Evolutionary conservation across 2,888 invertebrate genomes (phyloP), one percentile per base, ranked within the genome.

Genomic region (Andrena marginata): DNA sequence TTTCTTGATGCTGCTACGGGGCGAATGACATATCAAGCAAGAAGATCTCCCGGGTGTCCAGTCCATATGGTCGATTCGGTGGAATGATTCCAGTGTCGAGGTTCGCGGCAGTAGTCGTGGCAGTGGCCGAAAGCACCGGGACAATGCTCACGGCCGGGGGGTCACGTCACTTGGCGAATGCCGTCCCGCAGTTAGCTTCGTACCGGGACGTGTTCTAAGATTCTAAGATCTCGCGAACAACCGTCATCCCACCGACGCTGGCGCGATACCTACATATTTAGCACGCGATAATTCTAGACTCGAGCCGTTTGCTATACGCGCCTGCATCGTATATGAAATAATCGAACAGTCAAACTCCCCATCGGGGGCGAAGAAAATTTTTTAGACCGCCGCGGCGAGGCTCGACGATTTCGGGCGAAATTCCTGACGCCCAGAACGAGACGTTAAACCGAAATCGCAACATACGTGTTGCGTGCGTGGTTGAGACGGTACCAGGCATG

Each of bases 401-500:
- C 54, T 3, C 10, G 26, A 3, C 29, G 35, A 67, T 63, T 71
- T 31, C 72, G 62, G 23, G 49, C 26, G 51, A 69, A 80, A 85
- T 82, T 85, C 51, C 69, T 63, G 82, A 77, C 63, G 87, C 77
- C 81, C 76, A 62, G 79, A 68, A 72, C 70, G 84, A 79, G 84
- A 80, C 79, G 82, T 77, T 85, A 77, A 84, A 81, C 87, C 85
- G 89, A 92, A 90, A 90, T 91, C 89, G 90, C 90, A 88, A 92
- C 90, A 90, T 91, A 90, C 91, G 91, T 91, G 92, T 93, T 92
- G 93, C 93, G 91, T 92, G 93, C 91, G 89, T 85, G 82, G 86
- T 80, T 80, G 91, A 89, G 91, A 91, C 91, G 92, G 93, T 92
- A 91, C 91, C 93, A 92, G 92, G 93, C 91, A 92, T 91, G 84